phyloP scores from a whole-genome alignment of 1,140 invertebrate species.

The Nebria ingens region DNA sequence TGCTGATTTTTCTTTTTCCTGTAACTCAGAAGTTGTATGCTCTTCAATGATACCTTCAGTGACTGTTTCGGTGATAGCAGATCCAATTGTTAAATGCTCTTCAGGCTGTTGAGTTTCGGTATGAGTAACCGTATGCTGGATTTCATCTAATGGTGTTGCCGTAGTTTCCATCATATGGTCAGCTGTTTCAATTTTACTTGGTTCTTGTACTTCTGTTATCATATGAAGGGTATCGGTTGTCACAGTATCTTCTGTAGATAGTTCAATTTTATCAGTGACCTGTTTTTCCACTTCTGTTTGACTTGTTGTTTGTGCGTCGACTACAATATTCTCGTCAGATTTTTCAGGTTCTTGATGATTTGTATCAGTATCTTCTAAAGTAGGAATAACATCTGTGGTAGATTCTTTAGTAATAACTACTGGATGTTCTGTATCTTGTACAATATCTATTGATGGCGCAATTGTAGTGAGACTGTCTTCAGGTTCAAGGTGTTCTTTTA shows the following conservation, averaged over 20 bases:
- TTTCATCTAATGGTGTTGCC: not conserved
- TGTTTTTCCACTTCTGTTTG: not conserved
- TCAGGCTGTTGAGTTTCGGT: not conserved
- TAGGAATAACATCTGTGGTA: no score
- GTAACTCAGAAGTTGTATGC: no score
- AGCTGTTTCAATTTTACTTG: not conserved
- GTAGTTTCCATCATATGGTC: not conserved
- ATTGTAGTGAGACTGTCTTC: no score
- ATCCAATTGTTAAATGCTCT: not conserved
- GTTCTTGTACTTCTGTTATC: slow-evolving; percentile 13
- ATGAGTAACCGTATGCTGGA: no score
- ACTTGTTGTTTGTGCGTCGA: not conserved
- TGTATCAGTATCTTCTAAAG: no score
- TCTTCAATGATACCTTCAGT: no score
- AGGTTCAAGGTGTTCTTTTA: no score
- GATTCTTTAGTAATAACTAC: no score
- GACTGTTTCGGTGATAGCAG: no score
- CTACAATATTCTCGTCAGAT: not conserved
- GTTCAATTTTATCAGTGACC: not conserved
- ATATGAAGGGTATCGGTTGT: slow-evolving; percentile 1
- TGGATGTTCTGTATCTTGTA: no score
- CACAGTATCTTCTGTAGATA: slow-evolving; percentile 12
- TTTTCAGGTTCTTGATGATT: not conserved
- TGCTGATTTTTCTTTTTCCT: no score
- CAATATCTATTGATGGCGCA: no score